Conservation (phyloP, 2,888 invertebrate species). For the Hemicrepidius hirtus region DNA sequence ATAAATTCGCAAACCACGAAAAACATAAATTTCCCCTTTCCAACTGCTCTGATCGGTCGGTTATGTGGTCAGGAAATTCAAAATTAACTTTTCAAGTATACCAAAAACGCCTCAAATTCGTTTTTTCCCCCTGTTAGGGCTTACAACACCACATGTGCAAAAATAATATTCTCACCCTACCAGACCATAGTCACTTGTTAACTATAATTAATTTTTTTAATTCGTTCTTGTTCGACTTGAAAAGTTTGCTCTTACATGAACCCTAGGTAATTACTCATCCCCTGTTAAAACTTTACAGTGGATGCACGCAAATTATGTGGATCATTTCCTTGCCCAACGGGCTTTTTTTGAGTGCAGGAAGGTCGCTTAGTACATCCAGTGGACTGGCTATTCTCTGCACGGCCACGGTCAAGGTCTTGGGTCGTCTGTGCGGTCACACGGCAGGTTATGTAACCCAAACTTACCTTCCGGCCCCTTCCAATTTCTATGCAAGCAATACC, state of each 20-base stretch:
- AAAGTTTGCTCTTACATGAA: not conserved
- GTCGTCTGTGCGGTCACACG: constrained; percentile 46
- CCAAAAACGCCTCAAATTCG: too few relatives aligned
- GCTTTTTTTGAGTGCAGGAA: constrained; percentile 21
- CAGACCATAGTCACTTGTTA: too few relatives aligned
- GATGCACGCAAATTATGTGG: constrained; percentile 14
- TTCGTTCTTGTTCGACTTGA: too few relatives aligned
- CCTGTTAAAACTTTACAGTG: constrained; percentile 16
- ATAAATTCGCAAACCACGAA: too few relatives aligned
- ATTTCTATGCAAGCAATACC: not conserved
- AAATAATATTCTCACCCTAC: too few relatives aligned
- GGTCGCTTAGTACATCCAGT: not conserved
- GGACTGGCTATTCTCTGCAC: constrained; percentile 26
- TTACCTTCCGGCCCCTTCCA: constrained; percentile 40
- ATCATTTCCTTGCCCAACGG: constrained; percentile 22
- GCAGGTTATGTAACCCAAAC: constrained; percentile 49
- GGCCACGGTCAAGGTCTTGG: constrained; percentile 49
- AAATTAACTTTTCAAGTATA: too few relatives aligned
- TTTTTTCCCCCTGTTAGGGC: too few relatives aligned
- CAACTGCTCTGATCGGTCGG: too few relatives aligned
- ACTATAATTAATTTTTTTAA: too few relatives aligned
- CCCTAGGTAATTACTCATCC: not conserved
- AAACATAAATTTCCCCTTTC: too few relatives aligned
- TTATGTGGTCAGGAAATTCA: too few relatives aligned
- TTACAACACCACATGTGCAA: too few relatives aligned